Evolutionary conservation across 2,797 vertebrate genomes (phyloP), one percentile per base, ranked within the genome.

Genomic region (Sparus aurata): DNA sequence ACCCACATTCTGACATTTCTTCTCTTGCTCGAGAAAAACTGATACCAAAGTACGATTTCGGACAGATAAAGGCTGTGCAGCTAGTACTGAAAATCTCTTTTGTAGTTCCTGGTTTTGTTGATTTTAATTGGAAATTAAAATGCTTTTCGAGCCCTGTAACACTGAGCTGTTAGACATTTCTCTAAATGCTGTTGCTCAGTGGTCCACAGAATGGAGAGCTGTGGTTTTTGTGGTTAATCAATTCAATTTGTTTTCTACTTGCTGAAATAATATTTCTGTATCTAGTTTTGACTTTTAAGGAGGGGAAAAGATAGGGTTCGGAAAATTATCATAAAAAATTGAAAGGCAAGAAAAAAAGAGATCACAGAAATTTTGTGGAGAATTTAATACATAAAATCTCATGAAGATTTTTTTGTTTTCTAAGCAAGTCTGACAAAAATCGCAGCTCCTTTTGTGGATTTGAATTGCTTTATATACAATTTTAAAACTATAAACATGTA

Each of bases 381-480:
- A 43, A 34, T 11, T 53, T 2, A 17, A 1, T 5, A 59, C 23
- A 4, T 20, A 18, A 18, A 54, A 53, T 57, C 13, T 12, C 7
- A 9, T 49, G 15, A 46, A 66, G 34, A 20, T 1, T 0, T 41
- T 47, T 4, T 18, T 72, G 20, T 34, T 50, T 46, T 18, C 55
- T 18, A 46, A 11, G 3, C 27, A 55, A n/a, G 13, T 69, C 10
- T 49, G 46, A 43, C 10, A 67, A 41, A 46, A 7, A n/a, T 47
- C 38, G 20, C 34, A 34, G 34, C 34, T 27, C 15, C 11, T 55
- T 67, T 41, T 59, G 0, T 67, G 12, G 22, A 70, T 50, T 49
- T 75, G 18, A 77, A 74, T 61, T 75, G 55, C 49, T 77, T 72
- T 27, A 50, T 59, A 71, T 69, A 30, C 4, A 10, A 55, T 22